Conservation (phyloP, 1,140 invertebrate species). For the Magallana gigas region DNA sequence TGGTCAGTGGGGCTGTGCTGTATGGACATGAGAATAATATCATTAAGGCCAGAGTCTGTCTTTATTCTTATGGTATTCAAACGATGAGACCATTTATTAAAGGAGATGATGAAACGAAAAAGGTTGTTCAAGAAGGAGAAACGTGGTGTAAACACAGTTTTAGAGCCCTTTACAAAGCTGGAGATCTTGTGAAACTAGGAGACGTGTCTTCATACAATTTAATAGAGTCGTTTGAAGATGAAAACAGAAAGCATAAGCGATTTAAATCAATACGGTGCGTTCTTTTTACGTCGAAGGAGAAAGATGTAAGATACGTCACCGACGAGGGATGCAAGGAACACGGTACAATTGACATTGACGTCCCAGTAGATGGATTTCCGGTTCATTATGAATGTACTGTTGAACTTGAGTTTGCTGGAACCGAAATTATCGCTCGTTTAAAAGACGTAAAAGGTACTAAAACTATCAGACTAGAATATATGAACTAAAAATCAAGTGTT, state of each 20-base stretch:
- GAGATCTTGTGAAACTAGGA: neutral
- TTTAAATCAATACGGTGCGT: neutral
- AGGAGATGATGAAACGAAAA: constrained; percentile 1
- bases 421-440: constrained; percentile 32
- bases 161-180: neutral
- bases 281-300: neutral
- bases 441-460: neutral
- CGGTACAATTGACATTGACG: neutral
- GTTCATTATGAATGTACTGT: constrained; percentile 22
- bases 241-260: neutral
- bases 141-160: constrained; percentile 8
- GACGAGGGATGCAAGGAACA: neutral
- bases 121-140: neutral
- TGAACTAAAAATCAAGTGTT: neutral
- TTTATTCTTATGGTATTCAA: constrained; percentile 9
- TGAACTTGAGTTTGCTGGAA: constrained; percentile 38
- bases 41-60: neutral
- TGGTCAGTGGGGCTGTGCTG: constrained; percentile 3
- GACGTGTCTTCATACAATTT: neutral
- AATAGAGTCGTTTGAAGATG: neutral
- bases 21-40: constrained; percentile 32
- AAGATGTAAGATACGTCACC: constrained; percentile 6
- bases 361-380: neutral
- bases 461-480: neutral
- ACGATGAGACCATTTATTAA: constrained; percentile 8